A percentile compares a stretch with the other conserved stretches of the same genome.
phyloP scores from a whole-genome alignment of 2,888 invertebrate genomes.

The Rhagonycha lutea region DNA sequence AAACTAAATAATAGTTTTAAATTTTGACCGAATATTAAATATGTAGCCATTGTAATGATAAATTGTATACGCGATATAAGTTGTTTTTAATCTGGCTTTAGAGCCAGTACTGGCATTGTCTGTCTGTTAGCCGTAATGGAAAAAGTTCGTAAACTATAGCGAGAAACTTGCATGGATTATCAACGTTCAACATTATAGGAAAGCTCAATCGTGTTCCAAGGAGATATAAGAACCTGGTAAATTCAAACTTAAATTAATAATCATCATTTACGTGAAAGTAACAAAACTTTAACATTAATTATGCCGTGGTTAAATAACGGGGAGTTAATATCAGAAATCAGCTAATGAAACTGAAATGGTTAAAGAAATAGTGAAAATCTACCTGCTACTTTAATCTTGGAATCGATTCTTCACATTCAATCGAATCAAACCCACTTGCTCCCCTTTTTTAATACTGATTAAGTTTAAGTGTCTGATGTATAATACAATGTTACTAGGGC shows the following conservation, averaged over 20 bases:
- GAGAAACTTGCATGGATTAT: constrained; percentile 48
- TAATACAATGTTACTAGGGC: constrained; percentile 33
- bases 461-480: constrained; percentile 32
- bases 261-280: not conserved
- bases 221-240: constrained; percentile 29
- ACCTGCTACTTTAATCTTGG: constrained; percentile 28
- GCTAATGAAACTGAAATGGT: not conserved
- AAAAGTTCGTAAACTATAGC: constrained; percentile 49
- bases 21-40: not conserved
- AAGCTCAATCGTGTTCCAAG: constrained; percentile 34
- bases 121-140: constrained; percentile 49
- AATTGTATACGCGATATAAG: constrained; percentile 42
- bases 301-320: not conserved
- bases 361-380: not conserved
- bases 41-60: constrained; percentile 33
- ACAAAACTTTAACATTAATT: not conserved
- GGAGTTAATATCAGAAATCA: not conserved
- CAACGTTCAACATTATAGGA: constrained; percentile 42
- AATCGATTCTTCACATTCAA: constrained; percentile 33
- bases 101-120: constrained; percentile 44
- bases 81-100: constrained; percentile 45
- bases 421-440: constrained; percentile 33
- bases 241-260: not conserved
- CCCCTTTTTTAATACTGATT: constrained; percentile 35
- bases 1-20: not conserved